Percentiles rank a stretch among this genome's conserved stretches.
Conservation (phyloP, 2,797 vertebrate genomes). For the Myotis vivesi region DNA sequence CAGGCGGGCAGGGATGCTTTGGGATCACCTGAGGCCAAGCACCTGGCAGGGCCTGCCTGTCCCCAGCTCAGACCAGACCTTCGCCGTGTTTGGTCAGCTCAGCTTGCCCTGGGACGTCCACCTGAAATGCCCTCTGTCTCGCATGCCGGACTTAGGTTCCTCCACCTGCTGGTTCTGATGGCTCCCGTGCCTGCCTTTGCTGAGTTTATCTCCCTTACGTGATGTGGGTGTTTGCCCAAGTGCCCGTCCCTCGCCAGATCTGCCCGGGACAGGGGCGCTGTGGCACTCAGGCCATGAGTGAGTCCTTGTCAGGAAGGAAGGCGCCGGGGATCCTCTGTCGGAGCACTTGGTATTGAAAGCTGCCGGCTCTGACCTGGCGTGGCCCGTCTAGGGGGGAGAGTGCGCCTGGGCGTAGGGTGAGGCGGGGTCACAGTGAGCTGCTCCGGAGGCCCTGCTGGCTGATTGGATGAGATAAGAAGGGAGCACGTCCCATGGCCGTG, state of each 20-base stretch:
- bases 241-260: neutral
- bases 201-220: neutral
- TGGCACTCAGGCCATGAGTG: neutral
- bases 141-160: neutral
- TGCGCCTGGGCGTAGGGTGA: neutral
- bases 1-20: neutral
- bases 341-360: neutral
- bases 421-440: neutral
- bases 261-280: neutral
- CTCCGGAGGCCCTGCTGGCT: neutral
- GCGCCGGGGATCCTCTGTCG: neutral
- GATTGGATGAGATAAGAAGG: slow-evolving; percentile 31
- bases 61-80: neutral
- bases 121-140: neutral
- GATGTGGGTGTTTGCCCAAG: neutral
- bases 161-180: neutral
- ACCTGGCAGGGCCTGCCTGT: neutral
- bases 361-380: neutral
- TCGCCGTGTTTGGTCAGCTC: neutral
- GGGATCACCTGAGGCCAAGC: neutral
- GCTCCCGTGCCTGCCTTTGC: neutral
- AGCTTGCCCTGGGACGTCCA: neutral
- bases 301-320: neutral
- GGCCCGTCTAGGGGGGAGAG: neutral
- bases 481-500: neutral